Conservation (phyloP, 53 echinoderm and acorn worm species). For the Patiria pectinifera region DNA sequence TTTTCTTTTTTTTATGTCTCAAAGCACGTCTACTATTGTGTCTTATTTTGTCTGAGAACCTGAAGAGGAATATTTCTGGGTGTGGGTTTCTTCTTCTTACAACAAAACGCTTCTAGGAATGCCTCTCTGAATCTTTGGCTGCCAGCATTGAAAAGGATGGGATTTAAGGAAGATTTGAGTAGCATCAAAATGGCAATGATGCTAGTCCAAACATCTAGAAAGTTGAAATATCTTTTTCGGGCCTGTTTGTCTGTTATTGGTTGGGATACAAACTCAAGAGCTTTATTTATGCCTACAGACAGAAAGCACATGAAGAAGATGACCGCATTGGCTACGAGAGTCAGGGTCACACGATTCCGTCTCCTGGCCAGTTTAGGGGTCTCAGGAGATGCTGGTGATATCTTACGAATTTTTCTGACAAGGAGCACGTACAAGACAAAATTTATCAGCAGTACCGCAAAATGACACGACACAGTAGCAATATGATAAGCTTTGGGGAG, state of each 20-base stretch:
- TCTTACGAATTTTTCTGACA: neutral
- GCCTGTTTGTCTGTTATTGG: neutral
- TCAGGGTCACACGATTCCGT: neutral
- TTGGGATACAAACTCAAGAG: neutral
- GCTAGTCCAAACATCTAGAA: neutral
- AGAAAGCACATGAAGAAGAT: constrained; percentile 3
- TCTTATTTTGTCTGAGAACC: neutral
- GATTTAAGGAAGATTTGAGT: constrained; percentile 4
- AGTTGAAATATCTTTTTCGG: neutral
- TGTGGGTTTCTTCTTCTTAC: neutral
- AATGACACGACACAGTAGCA: neutral
- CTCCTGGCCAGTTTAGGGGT: neutral
- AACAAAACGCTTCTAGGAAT: neutral
- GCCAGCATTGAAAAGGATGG: constrained; percentile 8
- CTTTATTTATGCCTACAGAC: neutral
- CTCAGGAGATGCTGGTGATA: neutral
- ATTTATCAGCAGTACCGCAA: neutral
- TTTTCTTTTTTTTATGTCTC: neutral
- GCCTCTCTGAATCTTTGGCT: constrained; percentile 8
- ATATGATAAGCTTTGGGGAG: neutral
- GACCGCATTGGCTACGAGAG: neutral
- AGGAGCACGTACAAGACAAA: constrained; percentile 3
- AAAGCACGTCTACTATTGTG: neutral
- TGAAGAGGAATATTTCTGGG: neutral
- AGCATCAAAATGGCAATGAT: neutral